Evolutionary conservation across 2,113 vertebrate species (phyloP), one percentile per base, ranked within the genome.

Genomic region (Sander lucioperca): DNA sequence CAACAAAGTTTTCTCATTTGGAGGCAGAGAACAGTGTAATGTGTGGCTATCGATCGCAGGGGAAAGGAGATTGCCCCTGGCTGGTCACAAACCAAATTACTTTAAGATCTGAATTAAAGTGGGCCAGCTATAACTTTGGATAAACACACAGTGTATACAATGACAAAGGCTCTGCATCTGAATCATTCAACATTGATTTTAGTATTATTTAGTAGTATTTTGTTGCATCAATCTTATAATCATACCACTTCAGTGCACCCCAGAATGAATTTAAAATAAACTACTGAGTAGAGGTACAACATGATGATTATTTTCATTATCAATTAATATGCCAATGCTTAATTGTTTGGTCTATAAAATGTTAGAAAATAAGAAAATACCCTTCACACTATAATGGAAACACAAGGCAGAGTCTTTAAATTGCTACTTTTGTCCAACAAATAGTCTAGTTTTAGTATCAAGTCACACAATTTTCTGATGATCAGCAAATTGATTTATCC

Each of bases 1-100:
- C 48, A 19, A 73, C 63, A 85, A 86, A 83, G 67, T 89, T 89
- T 91, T 89, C 87, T 89, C 80, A 90, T 90, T 89, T 88, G 77
- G 75, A 86, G 67, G 77, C 76, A 75, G 63, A 39, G 74, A 83
- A 5, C 19, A 10, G 59, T 39, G 57, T 68, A 89, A 86, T 84
- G 85, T 50, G 81, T 59, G 56, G 48, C 67, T 79, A 91, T 90
- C 45, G 85, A 91, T 88, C 33, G 56, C 27, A 53, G 57, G 80
- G 83, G 69, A 33, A 45, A 79, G 69, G n/a, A 69, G 73, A 80
- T 74, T 81, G 82, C 78, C 69, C 85, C 81, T 5, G 65, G 88
- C 74, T 70, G 87, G 63, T 74, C 77, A 76, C 70, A 85, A 83
- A 86, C 23, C 71, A 73, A 92, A 86, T 74, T 74, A 82, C 74